Evolutionary conservation across 2,113 vertebrate species (phyloP), one percentile per base, ranked within the genome.

Genomic region (Microcebus jonahi): DNA sequence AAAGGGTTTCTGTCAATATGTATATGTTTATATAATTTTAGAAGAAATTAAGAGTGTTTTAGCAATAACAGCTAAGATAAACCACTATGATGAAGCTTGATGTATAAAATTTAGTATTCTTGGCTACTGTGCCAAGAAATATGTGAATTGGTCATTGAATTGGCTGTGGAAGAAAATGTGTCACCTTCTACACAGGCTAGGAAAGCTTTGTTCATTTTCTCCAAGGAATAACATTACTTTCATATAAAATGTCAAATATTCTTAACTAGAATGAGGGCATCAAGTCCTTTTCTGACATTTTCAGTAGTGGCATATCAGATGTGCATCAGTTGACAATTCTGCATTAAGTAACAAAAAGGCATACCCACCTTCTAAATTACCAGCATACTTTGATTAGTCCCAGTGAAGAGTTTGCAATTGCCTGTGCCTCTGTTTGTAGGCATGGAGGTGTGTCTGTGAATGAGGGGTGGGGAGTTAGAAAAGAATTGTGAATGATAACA

Each of bases 161-260:
- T 92, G 63, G 25, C 12, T 70, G 5, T 71, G 55, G 50, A 94
- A 95, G 34, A 82, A 89, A 85, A 70, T 79, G 55, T 92, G 34
- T 95, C 94, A 76, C 7, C 14, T 70, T 91, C 9, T 77, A 39
- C 71, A 55, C 48, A 77, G 70, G 36, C 39, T 90, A n/a, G 21
- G 50, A 93, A 91, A 21, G 34, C 71, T 97, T 94, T 97, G 80
- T 95, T 97, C 67, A 53, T 91, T 95, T 96, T 96, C 90, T 96
- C 90, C 13, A 79, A 79, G 88, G 90, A 94, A 88, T 91, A 96
- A 29, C 23, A 88, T 85, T 92, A 81, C 77, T 79, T 94, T 97
- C 68, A 92, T 71, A 81, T 71, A 83, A 96, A 97, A 97, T 96
- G 87, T 97, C 96, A 97, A 86, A 91, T 95, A 92, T 91, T 95